A percentile compares a stretch with the other conserved stretches of the same genome.
Conservation (phyloP, 2,888 invertebrate genomes). For the Drosophila subsilvestris region DNA sequence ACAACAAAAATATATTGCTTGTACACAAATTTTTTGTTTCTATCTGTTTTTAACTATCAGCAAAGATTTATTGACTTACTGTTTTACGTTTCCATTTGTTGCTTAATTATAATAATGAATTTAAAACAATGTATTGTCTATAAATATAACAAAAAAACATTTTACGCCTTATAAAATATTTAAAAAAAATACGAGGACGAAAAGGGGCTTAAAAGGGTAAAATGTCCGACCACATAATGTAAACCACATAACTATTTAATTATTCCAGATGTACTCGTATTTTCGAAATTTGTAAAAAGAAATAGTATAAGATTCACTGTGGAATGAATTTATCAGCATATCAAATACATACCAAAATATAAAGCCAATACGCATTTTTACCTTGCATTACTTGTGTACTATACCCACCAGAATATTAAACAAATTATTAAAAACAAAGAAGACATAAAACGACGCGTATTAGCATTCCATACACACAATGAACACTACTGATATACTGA, state of each 20-base stretch:
- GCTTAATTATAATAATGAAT: constrained; percentile 67
- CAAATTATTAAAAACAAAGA: neutral
- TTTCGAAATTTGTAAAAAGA: neutral
- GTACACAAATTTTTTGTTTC: constrained; percentile 16
- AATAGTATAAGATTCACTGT: neutral
- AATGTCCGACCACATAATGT: too few species aligned
- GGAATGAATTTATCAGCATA: constrained; percentile 25
- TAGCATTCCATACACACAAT: constrained; percentile 45
- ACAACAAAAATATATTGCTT: constrained; percentile 12
- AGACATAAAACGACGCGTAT: constrained; percentile 9
- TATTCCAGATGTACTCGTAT: neutral
- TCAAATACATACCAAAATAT: constrained; percentile 54
- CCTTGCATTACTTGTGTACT: neutral
- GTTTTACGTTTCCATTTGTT: constrained; percentile 77
- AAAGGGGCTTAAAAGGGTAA: too few species aligned
- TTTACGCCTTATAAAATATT: too few species aligned
- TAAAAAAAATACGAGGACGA: too few species aligned
- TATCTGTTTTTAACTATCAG: constrained; percentile 34
- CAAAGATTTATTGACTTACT: constrained; percentile 74
- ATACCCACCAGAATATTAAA: neutral
- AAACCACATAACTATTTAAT: neutral
- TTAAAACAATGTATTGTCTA: constrained; percentile 9
- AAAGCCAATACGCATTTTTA: constrained; percentile 22
- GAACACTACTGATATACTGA: constrained; percentile 5
- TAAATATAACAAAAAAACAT: constrained; percentile 12